Base-by-base conservation (phyloP, 2,888 invertebrate genomes). In the Neria commutata region DNA sequence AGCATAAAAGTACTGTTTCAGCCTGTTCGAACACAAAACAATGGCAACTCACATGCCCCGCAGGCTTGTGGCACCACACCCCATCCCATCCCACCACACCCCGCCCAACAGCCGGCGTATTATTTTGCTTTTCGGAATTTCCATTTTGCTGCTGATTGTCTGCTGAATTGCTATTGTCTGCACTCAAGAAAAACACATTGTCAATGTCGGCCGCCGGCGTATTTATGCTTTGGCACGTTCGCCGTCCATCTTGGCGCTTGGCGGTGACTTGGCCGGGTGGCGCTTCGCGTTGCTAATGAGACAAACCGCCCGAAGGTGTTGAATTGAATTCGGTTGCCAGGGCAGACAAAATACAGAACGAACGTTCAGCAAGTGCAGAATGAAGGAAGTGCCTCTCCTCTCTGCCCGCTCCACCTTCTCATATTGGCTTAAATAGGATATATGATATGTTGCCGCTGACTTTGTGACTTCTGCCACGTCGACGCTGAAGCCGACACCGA, bases 281-380 rank as follows among this genome's bases (percentile, higher is more conserved):
- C 56, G 59, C 33, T n/a, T n/a, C n/a, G n/a, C 56, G 51, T 64
- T 65, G 73, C 75, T 75, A 75, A 75, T 75, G 76, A 75, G 75
- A 66, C 75, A 76, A 75, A 75, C 56, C 65, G 75, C 75, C 75
- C 64, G 63, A 74, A 75, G 75, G 73, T 76, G 73, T 69, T 61
- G 64, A 63, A 55, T 59, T 63, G 47, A 54, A 56, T 55, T 56
- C 47, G 53, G 46, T 33, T 34, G 25, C 29, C 48, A 58, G 53
- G 37, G 53, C 33, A 54, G 40, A 26, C 26, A 29, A n/a, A 40
- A 26, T 25, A 37, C 48, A 26, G 10, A 29, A 47, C n/a, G n/a
- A n/a, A n/a, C 16, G 16, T n/a, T n/a, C n/a, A n/a, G n/a, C n/a
- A n/a, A n/a, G n/a, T n/a, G n/a, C n/a, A n/a, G n/a, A n/a, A n/a